Conservation (phyloP, 2,113 vertebrate genomes). For the Propithecus coquereli region DNA sequence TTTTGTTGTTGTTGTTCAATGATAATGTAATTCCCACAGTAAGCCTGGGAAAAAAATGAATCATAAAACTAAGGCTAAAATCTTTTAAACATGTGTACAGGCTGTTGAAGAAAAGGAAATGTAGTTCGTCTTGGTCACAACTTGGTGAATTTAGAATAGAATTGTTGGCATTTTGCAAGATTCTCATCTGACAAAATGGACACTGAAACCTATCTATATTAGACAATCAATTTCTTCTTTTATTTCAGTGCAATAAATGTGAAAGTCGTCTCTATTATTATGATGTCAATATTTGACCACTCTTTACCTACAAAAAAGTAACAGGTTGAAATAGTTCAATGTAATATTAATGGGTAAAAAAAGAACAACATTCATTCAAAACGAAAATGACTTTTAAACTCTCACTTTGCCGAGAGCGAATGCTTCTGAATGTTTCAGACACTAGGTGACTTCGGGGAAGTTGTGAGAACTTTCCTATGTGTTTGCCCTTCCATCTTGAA, state of each 20-base stretch:
- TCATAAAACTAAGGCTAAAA: not conserved
- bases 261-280: not conserved
- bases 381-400: not conserved
- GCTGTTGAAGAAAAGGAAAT: not conserved
- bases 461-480: not conserved
- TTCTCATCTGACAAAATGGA: not conserved
- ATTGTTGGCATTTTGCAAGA: not conserved
- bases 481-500: not conserved
- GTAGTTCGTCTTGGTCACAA: not conserved
- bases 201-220: not conserved
- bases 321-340: not conserved
- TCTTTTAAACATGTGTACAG: not conserved
- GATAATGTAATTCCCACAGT: not conserved
- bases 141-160: not conserved
- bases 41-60: not conserved
- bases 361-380: not conserved
- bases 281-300: not conserved
- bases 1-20: not conserved
- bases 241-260: not conserved
- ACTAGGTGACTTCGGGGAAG: not conserved
- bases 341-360: not conserved
- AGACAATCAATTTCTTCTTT: not conserved
- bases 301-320: not conserved
- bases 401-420: not conserved
- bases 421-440: not conserved